Evolutionary conservation across 2,888 invertebrate genomes (phyloP).

Genomic region (Cyrtodaria siliqua): DNA sequence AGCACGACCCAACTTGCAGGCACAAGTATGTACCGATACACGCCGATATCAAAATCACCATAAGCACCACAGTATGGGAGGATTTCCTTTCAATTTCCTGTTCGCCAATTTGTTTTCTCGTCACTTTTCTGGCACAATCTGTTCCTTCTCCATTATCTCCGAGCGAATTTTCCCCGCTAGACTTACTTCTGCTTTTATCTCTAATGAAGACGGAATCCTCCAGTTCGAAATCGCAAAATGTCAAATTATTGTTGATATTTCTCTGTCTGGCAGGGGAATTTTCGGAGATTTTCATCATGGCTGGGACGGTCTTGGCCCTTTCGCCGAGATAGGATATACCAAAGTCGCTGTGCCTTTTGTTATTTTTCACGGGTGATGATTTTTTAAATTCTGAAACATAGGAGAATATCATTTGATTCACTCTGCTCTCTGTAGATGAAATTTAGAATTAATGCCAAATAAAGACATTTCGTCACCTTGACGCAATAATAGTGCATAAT

Average conservation of each 20-base stretch:
- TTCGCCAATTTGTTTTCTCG: too few species aligned
- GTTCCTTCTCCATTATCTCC: too few species aligned
- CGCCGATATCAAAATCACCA: conserved; percentile 17
- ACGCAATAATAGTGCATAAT: too few species aligned
- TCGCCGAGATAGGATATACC: conserved; percentile 24
- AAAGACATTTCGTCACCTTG: too few species aligned
- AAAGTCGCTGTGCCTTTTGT: conserved; percentile 45
- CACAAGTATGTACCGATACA: conserved; percentile 40
- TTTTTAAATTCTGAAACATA: too few species aligned
- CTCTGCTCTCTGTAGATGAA: too few species aligned
- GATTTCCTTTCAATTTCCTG: conserved; percentile 21
- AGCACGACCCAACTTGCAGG: conserved; percentile 46
- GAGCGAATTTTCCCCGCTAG: too few species aligned
- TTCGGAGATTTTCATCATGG: conserved; percentile 18
- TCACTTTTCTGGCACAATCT: too few species aligned
- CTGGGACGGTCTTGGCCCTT: conserved; percentile 19
- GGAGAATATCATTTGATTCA: too few species aligned
- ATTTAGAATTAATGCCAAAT: too few species aligned
- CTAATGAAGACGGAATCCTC: conserved; percentile 42
- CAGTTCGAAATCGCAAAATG: not conserved
- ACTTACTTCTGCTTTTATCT: not conserved
- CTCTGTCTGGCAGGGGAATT: not conserved
- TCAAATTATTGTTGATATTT: conserved; percentile 11
- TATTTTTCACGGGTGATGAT: too few species aligned
- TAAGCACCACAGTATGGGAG: conserved; percentile 22